A percentile compares a stretch with the other conserved stretches of the same genome.
These are phyloP conservation scores for Tupiocoris notatus DNA, from an alignment of 2,888 invertebrate species.

Conservation along the genomic window DNA sequence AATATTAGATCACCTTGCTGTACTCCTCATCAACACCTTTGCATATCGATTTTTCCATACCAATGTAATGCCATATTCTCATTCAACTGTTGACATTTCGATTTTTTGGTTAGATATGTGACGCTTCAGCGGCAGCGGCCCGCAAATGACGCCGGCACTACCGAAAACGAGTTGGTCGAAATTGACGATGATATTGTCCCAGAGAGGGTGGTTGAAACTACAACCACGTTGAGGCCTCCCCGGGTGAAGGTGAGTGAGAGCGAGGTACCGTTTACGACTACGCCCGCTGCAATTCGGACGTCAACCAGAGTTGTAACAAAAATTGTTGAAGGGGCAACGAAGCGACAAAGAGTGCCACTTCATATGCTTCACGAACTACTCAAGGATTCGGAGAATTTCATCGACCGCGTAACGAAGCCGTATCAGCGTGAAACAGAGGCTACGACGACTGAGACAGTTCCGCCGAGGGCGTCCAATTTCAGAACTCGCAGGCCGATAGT, in stretches of 20 bases:
- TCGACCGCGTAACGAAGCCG: conserved; percentile 34
- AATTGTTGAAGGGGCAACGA: conserved; percentile 56
- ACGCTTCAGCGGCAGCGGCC: conserved; percentile 55
- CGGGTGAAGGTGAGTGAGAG: conserved; percentile 50
- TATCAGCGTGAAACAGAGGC: not conserved
- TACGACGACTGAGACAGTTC: not conserved
- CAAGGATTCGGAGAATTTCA: conserved; percentile 43
- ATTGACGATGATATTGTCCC: conserved; percentile 45
- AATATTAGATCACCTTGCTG: too few species aligned
- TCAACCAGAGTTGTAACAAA: conserved; percentile 57
- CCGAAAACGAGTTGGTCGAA: conserved; percentile 46
- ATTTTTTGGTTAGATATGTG: conserved; percentile 53
- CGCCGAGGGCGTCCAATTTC: conserved; percentile 26
- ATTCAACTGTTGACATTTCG: not conserved
- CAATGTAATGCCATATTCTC: too few species aligned
- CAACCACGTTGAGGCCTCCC: conserved; percentile 44
- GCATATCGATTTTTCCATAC: too few species aligned
- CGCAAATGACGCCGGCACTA: conserved; percentile 50
- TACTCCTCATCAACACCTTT: too few species aligned
- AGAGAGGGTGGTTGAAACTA: conserved; percentile 43
- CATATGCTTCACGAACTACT: conserved; percentile 52
- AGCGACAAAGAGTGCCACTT: conserved; percentile 56
- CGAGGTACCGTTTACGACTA: conserved; percentile 42
- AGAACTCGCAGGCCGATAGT: conserved; percentile 42
- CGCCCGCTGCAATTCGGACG: conserved; percentile 48